Evolutionary conservation across 2,113 vertebrate species (phyloP), one percentile per base, ranked within the genome.

Genomic region (Halichoeres trimaculatus): DNA sequence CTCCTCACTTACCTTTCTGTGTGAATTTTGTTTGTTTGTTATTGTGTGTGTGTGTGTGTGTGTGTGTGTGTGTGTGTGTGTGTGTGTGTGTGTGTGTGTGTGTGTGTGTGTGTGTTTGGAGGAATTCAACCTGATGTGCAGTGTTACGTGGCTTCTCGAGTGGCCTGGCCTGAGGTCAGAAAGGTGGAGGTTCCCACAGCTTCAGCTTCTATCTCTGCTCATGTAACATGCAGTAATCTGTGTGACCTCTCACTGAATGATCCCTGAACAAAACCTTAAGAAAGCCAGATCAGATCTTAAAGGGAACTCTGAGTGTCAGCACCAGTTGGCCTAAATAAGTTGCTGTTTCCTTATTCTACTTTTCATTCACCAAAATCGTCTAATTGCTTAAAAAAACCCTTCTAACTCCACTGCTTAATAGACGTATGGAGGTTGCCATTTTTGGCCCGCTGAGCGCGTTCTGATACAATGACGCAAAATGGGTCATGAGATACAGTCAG

Each of bases 151-250:
- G 62, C 58, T 45, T 22, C 14, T 53, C 65, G 65, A 23, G 47
- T 4, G 52, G 81, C 76, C 41, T 82, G 68, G 82, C 83, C 88
- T 73, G 66, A 80, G 83, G 84, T 78, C 35, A 23, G 36, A 30
- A 13, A 62, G 67, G 75, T 59, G 55, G 51, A 83, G 43, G 73
- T 91, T 92, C 91, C 88, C 90, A 91, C 87, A 78, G 83, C 56
- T 77, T 35, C 87, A 78, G 83, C 56, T 77, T 35, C 61, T 48
- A 34, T 59, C 59, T 36, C 59, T 4, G 74, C 78, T 89, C 70
- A 35, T 61, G 76, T 84, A 59, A 85, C 83, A 45, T 2, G 10
- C 16, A n/a, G 12, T 17, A 40, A 53, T 60, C 61, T 19, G 38
- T 2, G 24, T 38, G 78, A 79, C 50, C 58, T 78, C 45, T 69